These are phyloP conservation scores for Entosphenus tridentatus DNA, from an alignment of 2,113 vertebrate species.

Conservation along the genomic window DNA sequence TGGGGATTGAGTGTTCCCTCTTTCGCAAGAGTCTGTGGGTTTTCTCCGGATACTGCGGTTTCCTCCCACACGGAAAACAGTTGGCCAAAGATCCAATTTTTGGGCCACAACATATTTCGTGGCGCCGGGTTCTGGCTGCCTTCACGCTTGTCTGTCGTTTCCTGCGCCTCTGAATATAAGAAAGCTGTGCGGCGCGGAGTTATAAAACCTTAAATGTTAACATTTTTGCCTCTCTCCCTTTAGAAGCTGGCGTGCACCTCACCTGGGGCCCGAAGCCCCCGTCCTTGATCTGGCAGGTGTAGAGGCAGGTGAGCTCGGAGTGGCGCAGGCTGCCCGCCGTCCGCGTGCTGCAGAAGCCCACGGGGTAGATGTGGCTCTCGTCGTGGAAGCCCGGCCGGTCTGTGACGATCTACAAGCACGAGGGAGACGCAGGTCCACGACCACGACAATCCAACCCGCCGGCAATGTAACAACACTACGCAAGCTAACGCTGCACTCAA, in stretches of 20 bases:
- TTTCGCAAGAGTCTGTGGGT: too few relatives aligned
- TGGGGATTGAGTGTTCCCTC: too few relatives aligned
- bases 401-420: slow-evolving; percentile 34
- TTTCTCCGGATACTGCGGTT: too few relatives aligned
- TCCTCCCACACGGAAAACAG: too few relatives aligned
- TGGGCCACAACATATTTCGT: too few relatives aligned
- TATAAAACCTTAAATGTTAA: too few relatives aligned
- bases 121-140: too few relatives aligned
- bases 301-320: slow-evolving; percentile 45
- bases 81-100: too few relatives aligned
- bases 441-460: neutral
- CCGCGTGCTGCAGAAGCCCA: slow-evolving; percentile 62
- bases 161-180: too few relatives aligned
- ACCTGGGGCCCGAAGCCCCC: slow-evolving; percentile 46
- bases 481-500: neutral
- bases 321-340: slow-evolving; percentile 40
- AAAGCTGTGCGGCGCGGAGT: too few relatives aligned
- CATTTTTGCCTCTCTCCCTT: too few relatives aligned
- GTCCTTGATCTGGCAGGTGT: slow-evolving; percentile 68
- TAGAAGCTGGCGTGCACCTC: neutral
- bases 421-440: neutral
- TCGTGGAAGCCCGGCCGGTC: slow-evolving; percentile 50
- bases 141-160: too few relatives aligned
- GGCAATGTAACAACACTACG: neutral
- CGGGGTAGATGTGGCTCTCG: slow-evolving; percentile 49